Conservation (phyloP, 1,140 invertebrate genomes). For the Adoxophyes honmai region DNA sequence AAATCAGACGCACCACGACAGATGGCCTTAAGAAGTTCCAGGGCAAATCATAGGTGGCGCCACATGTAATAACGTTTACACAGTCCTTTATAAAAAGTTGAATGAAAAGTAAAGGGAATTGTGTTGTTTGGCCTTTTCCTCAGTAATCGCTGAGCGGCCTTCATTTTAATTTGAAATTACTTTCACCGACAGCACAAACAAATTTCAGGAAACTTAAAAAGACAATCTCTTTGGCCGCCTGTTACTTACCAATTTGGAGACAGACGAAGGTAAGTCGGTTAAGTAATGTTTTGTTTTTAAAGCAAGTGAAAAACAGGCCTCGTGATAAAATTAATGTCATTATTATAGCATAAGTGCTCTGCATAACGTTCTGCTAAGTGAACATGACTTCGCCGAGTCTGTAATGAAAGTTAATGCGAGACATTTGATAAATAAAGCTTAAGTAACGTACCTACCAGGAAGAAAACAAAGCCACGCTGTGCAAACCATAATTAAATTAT, state of each 20-base stretch:
- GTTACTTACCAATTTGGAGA: constrained; percentile 38
- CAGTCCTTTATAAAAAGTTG: not conserved
- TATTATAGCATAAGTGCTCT: not conserved
- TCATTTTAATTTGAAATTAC: constrained; percentile 35
- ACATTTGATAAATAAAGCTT: constrained; percentile 18
- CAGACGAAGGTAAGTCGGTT: constrained; percentile 46
- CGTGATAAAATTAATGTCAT: not conserved
- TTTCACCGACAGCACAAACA: constrained; percentile 59
- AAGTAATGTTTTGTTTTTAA: constrained; percentile 16
- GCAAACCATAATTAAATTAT: constrained; percentile 60
- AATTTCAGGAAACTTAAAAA: constrained; percentile 53
- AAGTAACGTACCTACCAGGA: constrained; percentile 27
- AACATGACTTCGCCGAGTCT: not conserved
- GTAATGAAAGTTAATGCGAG: not conserved
- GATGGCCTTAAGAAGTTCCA: not conserved
- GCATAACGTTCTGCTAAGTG: not conserved
- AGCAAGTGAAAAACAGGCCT: not conserved
- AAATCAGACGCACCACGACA: not conserved
- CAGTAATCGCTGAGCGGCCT: constrained; percentile 34
- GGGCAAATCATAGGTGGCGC: not conserved
- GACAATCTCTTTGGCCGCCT: constrained; percentile 41
- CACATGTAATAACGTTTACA: not conserved
- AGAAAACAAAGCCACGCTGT: constrained; percentile 1
- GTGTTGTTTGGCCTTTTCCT: constrained; percentile 27
- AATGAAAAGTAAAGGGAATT: constrained; percentile 23